Percentiles rank a stretch among this genome's conserved stretches.
phyloP scores from a whole-genome alignment of 2,888 invertebrate species.

The Xiphydria camelus region DNA sequence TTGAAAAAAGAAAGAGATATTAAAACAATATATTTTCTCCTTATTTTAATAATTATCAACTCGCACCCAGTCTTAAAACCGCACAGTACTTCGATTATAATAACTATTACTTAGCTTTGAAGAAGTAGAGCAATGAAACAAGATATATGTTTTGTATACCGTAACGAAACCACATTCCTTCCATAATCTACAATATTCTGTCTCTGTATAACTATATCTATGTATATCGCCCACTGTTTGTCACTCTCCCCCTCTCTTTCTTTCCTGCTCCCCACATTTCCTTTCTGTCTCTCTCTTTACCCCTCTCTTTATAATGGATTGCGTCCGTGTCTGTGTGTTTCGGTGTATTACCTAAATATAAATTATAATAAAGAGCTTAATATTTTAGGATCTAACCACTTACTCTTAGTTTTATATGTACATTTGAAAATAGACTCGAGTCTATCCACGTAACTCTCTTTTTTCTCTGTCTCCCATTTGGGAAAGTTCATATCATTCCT shows the following conservation, averaged over 20 bases:
- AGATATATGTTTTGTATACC: slow-evolving; percentile 11
- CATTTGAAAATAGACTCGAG: slow-evolving; percentile 41
- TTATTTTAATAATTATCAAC: slow-evolving; percentile 13
- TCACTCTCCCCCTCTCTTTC: no score
- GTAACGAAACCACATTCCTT: slow-evolving; percentile 30
- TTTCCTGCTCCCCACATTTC: no score
- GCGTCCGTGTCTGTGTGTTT: slow-evolving; percentile 10
- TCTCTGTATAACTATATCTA: not conserved
- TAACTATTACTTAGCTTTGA: slow-evolving; percentile 9
- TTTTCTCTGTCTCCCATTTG: slow-evolving; percentile 8
- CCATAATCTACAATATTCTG: slow-evolving; percentile 39
- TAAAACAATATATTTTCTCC: slow-evolving; percentile 11
- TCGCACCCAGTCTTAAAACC: slow-evolving; percentile 16
- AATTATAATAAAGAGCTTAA: slow-evolving; percentile 47
- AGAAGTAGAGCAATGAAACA: slow-evolving; percentile 7
- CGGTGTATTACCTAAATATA: slow-evolving; percentile 35
- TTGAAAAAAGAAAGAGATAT: slow-evolving; percentile 9
- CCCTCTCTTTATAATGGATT: slow-evolving; percentile 11
- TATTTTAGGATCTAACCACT: slow-evolving; percentile 42
- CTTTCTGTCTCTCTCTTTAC: no score
- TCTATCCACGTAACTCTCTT: not conserved
- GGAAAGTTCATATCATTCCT: slow-evolving; percentile 27
- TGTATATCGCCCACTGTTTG: no score
- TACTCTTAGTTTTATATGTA: slow-evolving; percentile 41
- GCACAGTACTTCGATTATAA: slow-evolving; percentile 10